These are phyloP conservation scores for Cataglyphis cursor DNA, from an alignment of 2,888 invertebrate genomes.

Conservation along the genomic window DNA sequence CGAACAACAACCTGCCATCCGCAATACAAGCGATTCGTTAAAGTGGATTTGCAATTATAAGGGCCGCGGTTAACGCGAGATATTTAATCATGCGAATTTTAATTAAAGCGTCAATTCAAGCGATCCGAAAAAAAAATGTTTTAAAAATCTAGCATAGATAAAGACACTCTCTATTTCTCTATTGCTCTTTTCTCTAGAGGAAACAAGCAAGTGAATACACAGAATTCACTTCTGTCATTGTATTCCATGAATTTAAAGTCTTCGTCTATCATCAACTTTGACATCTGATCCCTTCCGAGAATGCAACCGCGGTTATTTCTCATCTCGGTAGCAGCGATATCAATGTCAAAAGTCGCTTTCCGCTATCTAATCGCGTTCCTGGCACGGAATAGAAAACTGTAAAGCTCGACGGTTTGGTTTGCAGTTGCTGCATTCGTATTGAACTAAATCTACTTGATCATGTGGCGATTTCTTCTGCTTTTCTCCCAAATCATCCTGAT, in stretches of 20 bases:
- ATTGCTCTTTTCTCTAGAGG: neutral
- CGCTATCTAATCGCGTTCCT: neutral
- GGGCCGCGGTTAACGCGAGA: neutral
- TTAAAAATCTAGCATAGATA: neutral
- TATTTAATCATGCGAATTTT: slow-evolving; percentile 6
- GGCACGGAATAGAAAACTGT: neutral
- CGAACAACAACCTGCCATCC: slow-evolving; percentile 43
- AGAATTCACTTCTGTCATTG: neutral
- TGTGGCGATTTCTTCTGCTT: slow-evolving; percentile 14
- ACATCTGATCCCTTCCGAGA: neutral
- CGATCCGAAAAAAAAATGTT: neutral
- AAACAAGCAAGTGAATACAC: neutral
- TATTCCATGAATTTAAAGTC: neutral
- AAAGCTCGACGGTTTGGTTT: neutral
- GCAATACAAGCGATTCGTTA: slow-evolving; percentile 19
- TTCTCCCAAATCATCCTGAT: slow-evolving; percentile 8
- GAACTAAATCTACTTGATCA: neutral
- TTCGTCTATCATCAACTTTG: neutral
- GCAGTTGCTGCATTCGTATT: neutral
- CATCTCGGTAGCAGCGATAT: neutral
- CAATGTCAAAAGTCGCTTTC: slow-evolving; percentile 15
- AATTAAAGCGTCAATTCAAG: slow-evolving; percentile 14
- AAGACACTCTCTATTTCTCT: neutral
- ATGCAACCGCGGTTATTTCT: slow-evolving; percentile 1
- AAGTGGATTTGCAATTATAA: slow-evolving; percentile 14